Evolutionary conservation across 2,888 invertebrate species (phyloP).

Genomic region (Gastracanthus pulcherrimus): DNA sequence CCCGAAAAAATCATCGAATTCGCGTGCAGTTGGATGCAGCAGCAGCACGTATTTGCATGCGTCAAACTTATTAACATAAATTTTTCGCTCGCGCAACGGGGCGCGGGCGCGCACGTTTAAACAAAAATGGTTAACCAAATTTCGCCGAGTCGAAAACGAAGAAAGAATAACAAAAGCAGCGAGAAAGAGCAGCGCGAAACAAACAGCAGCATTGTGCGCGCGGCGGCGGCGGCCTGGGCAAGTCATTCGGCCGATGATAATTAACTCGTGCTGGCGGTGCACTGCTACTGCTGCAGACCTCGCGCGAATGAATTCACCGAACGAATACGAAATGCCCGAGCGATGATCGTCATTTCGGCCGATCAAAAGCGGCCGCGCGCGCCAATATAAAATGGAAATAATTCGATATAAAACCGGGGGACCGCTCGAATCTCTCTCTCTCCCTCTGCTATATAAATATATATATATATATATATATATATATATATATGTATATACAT

Average conservation of each 20-base stretch:
- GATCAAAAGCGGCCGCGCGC: conserved; percentile 65
- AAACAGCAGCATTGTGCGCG: conserved; percentile 14
- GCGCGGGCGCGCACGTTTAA: not conserved
- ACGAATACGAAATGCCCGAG: conserved; percentile 64
- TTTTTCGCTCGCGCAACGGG: conserved; percentile 7
- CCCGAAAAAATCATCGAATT: conserved; percentile 10
- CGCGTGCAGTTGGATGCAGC: too few species aligned
- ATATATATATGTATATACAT: not conserved
- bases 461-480: not conserved
- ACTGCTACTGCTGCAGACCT: not conserved
- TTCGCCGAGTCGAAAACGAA: conserved; percentile 31
- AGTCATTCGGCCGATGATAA: conserved; percentile 65
- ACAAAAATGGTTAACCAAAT: conserved; percentile 50
- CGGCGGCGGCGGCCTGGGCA: conserved; percentile 42
- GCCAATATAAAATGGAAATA: conserved; percentile 67
- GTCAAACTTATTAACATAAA: conserved; percentile 53
- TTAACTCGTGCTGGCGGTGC: conserved; percentile 61
- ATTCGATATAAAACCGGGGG: conserved; percentile 66
- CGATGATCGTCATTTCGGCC: conserved; percentile 61
- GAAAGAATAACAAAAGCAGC: conserved; percentile 57
- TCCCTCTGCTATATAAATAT: not conserved
- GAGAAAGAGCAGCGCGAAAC: not conserved
- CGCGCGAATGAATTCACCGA: conserved; percentile 58
- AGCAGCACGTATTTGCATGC: not conserved
- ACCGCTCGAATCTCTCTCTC: conserved; percentile 9